Evolutionary conservation across 2,888 invertebrate genomes (phyloP).

Genomic region (Temnothorax ravouxi): DNA sequence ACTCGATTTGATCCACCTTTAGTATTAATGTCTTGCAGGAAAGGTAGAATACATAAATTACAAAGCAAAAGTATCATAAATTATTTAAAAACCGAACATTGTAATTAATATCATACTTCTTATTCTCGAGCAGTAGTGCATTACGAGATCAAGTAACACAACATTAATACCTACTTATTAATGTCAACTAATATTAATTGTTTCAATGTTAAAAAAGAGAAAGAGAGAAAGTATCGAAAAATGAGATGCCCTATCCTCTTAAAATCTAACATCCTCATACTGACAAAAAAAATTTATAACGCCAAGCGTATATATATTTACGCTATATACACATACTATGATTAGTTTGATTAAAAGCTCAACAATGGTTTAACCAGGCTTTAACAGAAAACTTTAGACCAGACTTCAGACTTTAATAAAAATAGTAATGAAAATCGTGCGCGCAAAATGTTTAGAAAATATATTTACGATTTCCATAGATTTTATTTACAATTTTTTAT

Average conservation of each 20-base stretch:
- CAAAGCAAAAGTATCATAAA: conserved; percentile 69
- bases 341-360: background rate
- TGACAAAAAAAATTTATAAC: background rate
- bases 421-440: background rate
- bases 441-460: background rate
- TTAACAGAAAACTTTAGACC: background rate
- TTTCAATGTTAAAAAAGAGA: background rate
- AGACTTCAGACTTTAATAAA: background rate
- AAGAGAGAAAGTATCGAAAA: background rate
- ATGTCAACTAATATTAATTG: background rate
- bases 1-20: conserved; percentile 78
- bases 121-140: background rate
- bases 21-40: conserved; percentile 48
- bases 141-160: background rate
- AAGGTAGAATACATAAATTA: conserved; percentile 72
- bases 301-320: background rate
- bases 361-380: background rate
- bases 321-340: background rate
- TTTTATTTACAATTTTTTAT: conserved; percentile 10
- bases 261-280: background rate
- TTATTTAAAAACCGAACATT: conserved; percentile 66
- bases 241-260: background rate
- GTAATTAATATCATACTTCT: conserved; percentile 10
- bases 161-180: background rate
- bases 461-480: background rate